Percentiles rank a stretch among this genome's conserved stretches.
phyloP scores from a whole-genome alignment of 2,797 vertebrate genomes.

The Leucoraja ocellata region DNA sequence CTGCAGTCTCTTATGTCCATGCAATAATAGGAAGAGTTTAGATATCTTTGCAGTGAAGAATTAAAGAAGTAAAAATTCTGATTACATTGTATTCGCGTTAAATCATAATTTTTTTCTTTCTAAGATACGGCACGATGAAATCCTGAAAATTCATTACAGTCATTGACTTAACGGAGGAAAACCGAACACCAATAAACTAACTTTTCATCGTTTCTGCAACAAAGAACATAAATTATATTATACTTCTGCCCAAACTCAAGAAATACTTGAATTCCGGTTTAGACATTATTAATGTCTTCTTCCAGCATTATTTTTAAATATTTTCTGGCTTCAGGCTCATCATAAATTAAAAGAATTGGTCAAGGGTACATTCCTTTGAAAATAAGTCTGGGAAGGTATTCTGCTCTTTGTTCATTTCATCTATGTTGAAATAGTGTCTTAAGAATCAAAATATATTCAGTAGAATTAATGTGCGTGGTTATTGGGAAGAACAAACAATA shows the following conservation, averaged over 20 bases:
- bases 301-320: slow-evolving; percentile 92
- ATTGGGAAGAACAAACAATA: background rate
- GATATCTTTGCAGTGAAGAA: background rate
- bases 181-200: background rate
- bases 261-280: slow-evolving; percentile 44
- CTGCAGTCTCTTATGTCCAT: background rate
- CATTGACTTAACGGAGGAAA: background rate
- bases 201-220: background rate
- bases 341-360: slow-evolving; percentile 39
- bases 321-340: slow-evolving; percentile 83
- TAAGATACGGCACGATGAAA: background rate
- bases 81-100: no score
- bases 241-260: background rate
- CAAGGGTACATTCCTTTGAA: background rate
- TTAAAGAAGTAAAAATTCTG: background rate
- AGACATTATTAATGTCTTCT: slow-evolving; percentile 96
- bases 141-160: background rate
- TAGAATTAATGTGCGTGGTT: background rate
- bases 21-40: background rate
- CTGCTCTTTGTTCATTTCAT: background rate
- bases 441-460: background rate
- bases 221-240: background rate
- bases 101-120: background rate
- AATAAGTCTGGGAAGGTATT: background rate
- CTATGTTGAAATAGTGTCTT: background rate